Conservation (phyloP, 2,797 vertebrate species). For the Notoglanidium macrostoma region DNA sequence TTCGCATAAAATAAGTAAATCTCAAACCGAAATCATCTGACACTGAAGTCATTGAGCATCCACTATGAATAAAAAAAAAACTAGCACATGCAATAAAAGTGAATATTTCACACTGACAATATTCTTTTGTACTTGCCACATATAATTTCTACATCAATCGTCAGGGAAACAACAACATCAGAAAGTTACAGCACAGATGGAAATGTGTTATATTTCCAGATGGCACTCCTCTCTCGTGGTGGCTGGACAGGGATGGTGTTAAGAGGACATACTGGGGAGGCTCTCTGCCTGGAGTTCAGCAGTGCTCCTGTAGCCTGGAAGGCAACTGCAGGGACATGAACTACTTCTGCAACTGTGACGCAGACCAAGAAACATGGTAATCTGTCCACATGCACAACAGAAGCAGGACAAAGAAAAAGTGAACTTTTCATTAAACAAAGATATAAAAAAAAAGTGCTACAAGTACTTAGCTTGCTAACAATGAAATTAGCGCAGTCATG, state of each 20-base stretch:
- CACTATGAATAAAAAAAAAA: background rate
- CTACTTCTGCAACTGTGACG: conserved; percentile 87
- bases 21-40: background rate
- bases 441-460: background rate
- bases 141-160: background rate
- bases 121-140: background rate
- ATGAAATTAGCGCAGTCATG: background rate
- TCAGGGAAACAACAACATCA: background rate
- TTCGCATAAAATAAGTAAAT: background rate
- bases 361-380: conserved; percentile 86
- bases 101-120: background rate
- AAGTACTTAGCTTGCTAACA: background rate
- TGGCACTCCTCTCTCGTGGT: conserved; percentile 83
- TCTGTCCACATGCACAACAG: background rate
- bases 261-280: conserved; percentile 85
- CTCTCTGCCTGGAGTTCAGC: conserved; percentile 80
- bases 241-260: conserved; percentile 80
- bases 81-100: background rate
- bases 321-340: conserved; percentile 84
- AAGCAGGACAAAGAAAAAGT: background rate
- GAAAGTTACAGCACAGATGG: background rate
- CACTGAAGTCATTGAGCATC: background rate
- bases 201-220: conserved; percentile 65
- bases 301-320: conserved; percentile 84
- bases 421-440: background rate